phyloP scores from a whole-genome alignment of 92 coral and sea anemone species.

The Chrysogorgia sp. region DNA sequence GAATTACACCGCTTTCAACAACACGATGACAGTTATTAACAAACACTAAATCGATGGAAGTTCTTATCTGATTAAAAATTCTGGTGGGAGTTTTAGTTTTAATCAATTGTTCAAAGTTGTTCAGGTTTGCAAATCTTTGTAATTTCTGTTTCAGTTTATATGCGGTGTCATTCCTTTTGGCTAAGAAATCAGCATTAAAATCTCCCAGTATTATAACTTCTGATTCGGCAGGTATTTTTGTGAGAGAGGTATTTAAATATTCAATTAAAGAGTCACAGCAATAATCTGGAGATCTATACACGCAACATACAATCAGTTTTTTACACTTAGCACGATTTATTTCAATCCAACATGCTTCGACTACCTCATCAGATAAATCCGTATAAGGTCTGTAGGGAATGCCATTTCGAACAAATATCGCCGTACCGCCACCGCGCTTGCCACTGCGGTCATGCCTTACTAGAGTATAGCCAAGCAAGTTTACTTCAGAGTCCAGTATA shows the following conservation, averaged over 20 bases:
- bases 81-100: slow-evolving; percentile 42
- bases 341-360: slow-evolving; percentile 56
- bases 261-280: slow-evolving; percentile 24
- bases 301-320: slow-evolving; percentile 16
- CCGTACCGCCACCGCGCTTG: slow-evolving; percentile 49
- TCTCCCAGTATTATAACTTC: slow-evolving; percentile 24
- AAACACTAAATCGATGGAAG: slow-evolving; percentile 40
- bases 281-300: slow-evolving; percentile 32
- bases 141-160: slow-evolving; percentile 5
- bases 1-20: slow-evolving; percentile 40
- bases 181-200: slow-evolving; percentile 18
- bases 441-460: slow-evolving; percentile 48
- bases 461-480: slow-evolving; percentile 37
- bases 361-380: slow-evolving; percentile 36
- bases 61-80: slow-evolving; percentile 12
- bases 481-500: too few species aligned
- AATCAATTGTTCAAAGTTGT: slow-evolving; percentile 32
- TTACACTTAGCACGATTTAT: slow-evolving; percentile 48
- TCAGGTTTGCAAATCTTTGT: slow-evolving; percentile 21
- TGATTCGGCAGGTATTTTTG: slow-evolving; percentile 26
- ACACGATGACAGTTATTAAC: slow-evolving; percentile 25
- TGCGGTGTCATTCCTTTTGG: background rate
- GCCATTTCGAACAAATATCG: slow-evolving; percentile 43
- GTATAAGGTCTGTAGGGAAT: slow-evolving; percentile 45
- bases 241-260: slow-evolving; percentile 5